Base-by-base conservation (phyloP, 2,888 invertebrate genomes). In the Drosophila anomalipes region DNA sequence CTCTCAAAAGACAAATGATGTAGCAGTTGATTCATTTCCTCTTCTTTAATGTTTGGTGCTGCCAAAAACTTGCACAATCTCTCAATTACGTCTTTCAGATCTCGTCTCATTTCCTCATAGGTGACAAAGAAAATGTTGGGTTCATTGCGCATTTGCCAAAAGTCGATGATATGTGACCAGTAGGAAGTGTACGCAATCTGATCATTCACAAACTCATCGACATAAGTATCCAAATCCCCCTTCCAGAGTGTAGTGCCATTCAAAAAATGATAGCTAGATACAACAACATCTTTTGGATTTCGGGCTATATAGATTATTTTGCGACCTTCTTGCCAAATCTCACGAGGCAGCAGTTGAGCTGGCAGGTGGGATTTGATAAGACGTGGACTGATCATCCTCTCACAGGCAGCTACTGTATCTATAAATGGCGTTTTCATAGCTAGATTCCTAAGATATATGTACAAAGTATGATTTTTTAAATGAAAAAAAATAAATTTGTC, bases 271-370 rank as follows among this genome's bases (percentile, higher is more conserved):
- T 95, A 97, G 91, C 95, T 97, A 0, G 97, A 97, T 0, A 97
- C 96, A 0, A 95, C 95, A 0, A 97, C 96, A 92, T 97, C 97
- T 91, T 97, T 96, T 0, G 97, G 97, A 93, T 98, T 97, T 74
- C 98, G 94, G 0, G 97, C 96, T 0, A 97, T 95, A 87, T 97
- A 98, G 49, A 98, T 95, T 35, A 97, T 94, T 94, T 96, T 59
- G 0, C 70, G 49, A 14, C 82, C 82, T 1, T 79, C 61, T 5
- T 63, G 61, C 89, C 89, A 90, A 5, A 90, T 30, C 22, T 82
- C 69, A 7, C 65, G 65, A 0, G 89, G 90, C 32, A 91, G 26
- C 16, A 90, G 49, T 56, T 82, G 78, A 4, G 82, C 75, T 1
- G 89, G 87, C 16, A 91, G 59, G 68, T 91, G 90, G 0, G 83